These are phyloP conservation scores for Eurosta solidaginis DNA, from an alignment of 1,140 invertebrate species.

Conservation along the genomic window DNA sequence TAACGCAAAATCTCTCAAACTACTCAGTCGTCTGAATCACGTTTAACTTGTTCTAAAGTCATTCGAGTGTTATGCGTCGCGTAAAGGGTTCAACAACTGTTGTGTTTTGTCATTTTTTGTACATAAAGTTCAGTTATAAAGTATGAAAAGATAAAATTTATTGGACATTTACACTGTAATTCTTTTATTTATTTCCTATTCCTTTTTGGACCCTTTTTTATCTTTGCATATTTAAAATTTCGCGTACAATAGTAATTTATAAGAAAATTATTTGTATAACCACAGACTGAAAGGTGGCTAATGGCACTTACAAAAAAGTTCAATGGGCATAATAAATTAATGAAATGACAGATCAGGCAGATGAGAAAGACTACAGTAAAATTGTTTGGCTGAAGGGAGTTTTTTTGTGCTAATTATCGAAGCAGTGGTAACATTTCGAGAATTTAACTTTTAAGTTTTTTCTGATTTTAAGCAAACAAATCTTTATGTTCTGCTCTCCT, in stretches of 20 bases:
- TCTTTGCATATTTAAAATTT: neutral
- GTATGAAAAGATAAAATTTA: conserved; percentile 53
- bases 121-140: neutral
- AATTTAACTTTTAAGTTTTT: no score
- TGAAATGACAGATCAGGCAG: conserved; percentile 7
- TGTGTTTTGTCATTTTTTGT: neutral
- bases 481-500: no score
- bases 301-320: neutral
- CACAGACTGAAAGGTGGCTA: conserved; percentile 20
- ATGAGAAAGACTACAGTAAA: neutral
- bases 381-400: neutral
- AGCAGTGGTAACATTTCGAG: no score
- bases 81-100: conserved; percentile 35
- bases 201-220: conserved; percentile 2
- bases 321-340: conserved; percentile 22
- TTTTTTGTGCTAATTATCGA: neutral
- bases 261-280: conserved; percentile 13
- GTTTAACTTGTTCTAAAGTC: neutral
- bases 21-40: neutral
- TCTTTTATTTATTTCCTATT: conserved; percentile 50
- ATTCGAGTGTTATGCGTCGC: neutral
- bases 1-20: neutral
- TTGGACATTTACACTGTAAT: conserved; percentile 56
- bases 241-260: neutral
- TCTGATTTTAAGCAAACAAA: no score